Percentiles rank a stretch among this genome's conserved stretches.
Conservation (phyloP, 2,797 vertebrate species). For the Scomberomorus guttatus region DNA sequence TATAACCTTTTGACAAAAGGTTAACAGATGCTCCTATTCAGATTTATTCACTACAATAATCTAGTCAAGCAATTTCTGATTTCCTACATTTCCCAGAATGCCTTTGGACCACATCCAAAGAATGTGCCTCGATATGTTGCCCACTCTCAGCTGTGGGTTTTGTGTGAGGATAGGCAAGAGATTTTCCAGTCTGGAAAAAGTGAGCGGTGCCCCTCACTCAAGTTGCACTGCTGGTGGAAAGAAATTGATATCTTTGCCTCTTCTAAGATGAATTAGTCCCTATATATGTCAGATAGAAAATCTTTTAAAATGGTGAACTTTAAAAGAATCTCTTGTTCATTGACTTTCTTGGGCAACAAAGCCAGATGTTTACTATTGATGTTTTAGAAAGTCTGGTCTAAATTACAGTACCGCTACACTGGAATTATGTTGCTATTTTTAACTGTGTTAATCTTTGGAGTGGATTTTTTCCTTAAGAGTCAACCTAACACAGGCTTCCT, state of each 20-base stretch:
- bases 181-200: conserved; percentile 73
- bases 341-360: conserved; percentile 8
- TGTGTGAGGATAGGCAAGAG: conserved; percentile 27
- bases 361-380: conserved; percentile 19
- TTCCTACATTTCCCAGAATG: conserved; percentile 27
- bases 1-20: background rate
- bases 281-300: conserved; percentile 10
- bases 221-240: conserved; percentile 46
- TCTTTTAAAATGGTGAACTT: background rate
- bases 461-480: conserved; percentile 38
- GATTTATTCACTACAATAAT: background rate
- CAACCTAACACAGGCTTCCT: conserved; percentile 7
- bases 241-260: conserved; percentile 32
- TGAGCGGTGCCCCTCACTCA: conserved; percentile 50
- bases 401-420: conserved; percentile 8
- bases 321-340: background rate
- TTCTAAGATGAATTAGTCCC: background rate
- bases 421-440: conserved; percentile 32
- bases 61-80: background rate
- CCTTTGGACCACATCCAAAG: conserved; percentile 5
- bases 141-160: conserved; percentile 18
- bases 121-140: conserved; percentile 11
- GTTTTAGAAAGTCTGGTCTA: background rate
- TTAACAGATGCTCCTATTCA: background rate
- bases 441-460: conserved; percentile 19